These are phyloP conservation scores for Tokudaia muenninki DNA, from an alignment of 2,797 vertebrate species.

Conservation along the genomic window DNA sequence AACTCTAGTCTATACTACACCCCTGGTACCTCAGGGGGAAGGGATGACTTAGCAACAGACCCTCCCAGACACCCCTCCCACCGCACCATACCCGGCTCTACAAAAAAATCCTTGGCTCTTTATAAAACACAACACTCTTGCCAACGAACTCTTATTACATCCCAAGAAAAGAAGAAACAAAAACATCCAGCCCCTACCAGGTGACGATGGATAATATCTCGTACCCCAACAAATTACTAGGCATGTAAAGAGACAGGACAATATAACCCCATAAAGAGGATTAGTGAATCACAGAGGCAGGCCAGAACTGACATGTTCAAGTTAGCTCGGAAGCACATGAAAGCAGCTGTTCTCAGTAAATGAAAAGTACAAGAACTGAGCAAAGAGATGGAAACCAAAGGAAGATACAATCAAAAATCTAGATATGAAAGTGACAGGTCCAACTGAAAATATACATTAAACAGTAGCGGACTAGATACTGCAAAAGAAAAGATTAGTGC, in stretches of 20 bases:
- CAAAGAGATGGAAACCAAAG: neutral
- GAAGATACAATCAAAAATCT: neutral
- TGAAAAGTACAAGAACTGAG: neutral
- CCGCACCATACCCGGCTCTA: neutral
- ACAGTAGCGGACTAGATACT: neutral
- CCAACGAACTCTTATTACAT: neutral
- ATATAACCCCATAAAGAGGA: neutral
- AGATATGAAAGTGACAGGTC: neutral
- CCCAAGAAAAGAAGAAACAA: neutral
- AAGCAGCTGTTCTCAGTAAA: neutral
- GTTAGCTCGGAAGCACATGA: neutral
- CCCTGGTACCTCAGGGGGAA: neutral
- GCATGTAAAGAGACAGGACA: neutral
- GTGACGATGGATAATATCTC: neutral
- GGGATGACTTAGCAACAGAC: neutral
- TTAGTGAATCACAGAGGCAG: neutral
- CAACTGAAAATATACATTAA: neutral
- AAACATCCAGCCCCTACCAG: neutral
- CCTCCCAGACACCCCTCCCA: too few species aligned
- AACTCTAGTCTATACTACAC: neutral
- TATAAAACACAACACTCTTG: neutral
- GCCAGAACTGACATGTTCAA: neutral
- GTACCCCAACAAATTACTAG: neutral
- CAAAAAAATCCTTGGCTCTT: neutral
- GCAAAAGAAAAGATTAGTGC: neutral